phyloP scores from a whole-genome alignment of 2,888 invertebrate species.

The Caenorhabditis parvicauda region DNA sequence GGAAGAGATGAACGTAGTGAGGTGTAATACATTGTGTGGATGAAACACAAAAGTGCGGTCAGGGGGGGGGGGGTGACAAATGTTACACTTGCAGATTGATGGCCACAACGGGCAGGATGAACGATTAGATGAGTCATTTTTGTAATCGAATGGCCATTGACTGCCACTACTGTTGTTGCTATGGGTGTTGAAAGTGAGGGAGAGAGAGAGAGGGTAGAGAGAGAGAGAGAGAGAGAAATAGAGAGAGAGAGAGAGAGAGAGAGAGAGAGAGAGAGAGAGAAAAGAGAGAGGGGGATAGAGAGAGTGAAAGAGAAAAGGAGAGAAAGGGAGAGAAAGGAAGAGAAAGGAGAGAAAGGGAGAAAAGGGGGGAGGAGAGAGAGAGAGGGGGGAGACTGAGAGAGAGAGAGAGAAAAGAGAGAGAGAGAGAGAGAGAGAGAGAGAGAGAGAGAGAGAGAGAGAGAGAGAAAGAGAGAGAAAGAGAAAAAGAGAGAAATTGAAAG shows the following conservation, averaged over 20 bases:
- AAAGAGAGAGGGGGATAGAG: slow-evolving; percentile 3
- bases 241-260: background rate
- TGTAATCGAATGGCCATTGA: too few relatives aligned
- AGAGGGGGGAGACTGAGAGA: background rate
- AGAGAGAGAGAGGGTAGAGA: background rate
- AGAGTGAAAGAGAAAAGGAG: background rate
- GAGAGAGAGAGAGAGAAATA: background rate
- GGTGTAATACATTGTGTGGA: too few relatives aligned
- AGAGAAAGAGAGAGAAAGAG: background rate
- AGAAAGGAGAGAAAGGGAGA: slow-evolving; percentile 6
- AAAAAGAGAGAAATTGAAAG: slow-evolving; percentile 8
- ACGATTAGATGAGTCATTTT: too few relatives aligned
- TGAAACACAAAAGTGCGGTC: too few relatives aligned
- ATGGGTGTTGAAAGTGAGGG: background rate
- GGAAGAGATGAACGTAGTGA: too few relatives aligned
- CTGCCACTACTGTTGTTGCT: too few relatives aligned
- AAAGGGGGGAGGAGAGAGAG: slow-evolving; percentile 12
- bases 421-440: background rate
- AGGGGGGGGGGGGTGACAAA: too few relatives aligned
- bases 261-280: slow-evolving; percentile 6
- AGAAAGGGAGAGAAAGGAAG: background rate
- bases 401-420: background rate
- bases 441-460: background rate
- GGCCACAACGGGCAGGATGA: too few relatives aligned
- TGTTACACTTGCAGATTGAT: too few relatives aligned